A percentile compares a stretch with the other conserved stretches of the same genome.
phyloP scores from a whole-genome alignment of 1,140 invertebrate species.

The Radopholus similis region DNA sequence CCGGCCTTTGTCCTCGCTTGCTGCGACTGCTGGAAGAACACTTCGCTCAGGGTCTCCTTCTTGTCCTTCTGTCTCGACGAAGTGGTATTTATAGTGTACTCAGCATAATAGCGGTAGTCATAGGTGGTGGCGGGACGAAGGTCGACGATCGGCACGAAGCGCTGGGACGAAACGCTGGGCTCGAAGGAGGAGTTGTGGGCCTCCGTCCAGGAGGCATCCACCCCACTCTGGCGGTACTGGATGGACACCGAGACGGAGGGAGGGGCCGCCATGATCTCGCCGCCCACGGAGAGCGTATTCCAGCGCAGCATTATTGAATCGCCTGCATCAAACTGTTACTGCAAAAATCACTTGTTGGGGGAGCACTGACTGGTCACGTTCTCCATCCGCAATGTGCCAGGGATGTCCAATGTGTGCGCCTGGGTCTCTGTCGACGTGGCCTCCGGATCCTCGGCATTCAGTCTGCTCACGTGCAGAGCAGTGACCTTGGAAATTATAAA shows the following conservation, averaged over 20 bases:
- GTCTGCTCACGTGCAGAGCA: constrained; percentile 50
- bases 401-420: constrained; percentile 50
- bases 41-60: constrained; percentile 21
- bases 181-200: constrained; percentile 50
- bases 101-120: constrained; percentile 55
- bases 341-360: background rate
- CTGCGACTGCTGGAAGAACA: constrained; percentile 51
- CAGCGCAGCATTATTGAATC: constrained; percentile 44
- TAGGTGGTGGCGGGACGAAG: constrained; percentile 54
- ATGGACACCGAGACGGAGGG: constrained; percentile 37
- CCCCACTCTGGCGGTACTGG: constrained; percentile 50
- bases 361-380: constrained; percentile 50
- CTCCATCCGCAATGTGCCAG: constrained; percentile 51
- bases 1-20: constrained; percentile 58
- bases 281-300: constrained; percentile 36
- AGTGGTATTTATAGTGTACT: constrained; percentile 38
- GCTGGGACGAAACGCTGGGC: constrained; percentile 15
- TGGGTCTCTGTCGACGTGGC: constrained; percentile 49
- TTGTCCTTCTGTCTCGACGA: constrained; percentile 28
- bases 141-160: constrained; percentile 36
- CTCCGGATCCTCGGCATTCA: constrained; percentile 57
- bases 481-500: constrained; percentile 35
- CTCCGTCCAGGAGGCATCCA: constrained; percentile 43
- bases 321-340: background rate
- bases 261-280: background rate